A percentile compares a stretch with the other conserved stretches of the same genome.
phyloP scores from a whole-genome alignment of 2,113 vertebrate genomes.

The Perca flavescens region DNA sequence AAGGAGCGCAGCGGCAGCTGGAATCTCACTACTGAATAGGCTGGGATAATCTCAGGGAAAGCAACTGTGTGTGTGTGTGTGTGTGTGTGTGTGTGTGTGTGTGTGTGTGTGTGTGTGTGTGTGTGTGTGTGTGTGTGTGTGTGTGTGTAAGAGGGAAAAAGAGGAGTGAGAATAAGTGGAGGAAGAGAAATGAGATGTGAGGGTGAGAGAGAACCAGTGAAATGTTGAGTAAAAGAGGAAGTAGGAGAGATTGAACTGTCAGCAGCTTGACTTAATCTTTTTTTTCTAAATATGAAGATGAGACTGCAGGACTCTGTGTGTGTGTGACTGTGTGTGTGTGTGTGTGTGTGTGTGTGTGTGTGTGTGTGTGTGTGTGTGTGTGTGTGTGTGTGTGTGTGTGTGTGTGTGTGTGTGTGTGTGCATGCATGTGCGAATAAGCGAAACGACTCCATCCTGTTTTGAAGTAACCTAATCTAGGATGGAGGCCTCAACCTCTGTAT shows the following conservation, averaged over 20 bases:
- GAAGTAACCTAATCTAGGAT: slow-evolving; percentile 71
- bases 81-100: neutral
- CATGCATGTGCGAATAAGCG: neutral
- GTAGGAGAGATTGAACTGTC: slow-evolving; percentile 63
- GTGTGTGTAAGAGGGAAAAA: neutral
- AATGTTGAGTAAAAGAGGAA: slow-evolving; percentile 40
- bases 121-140: neutral
- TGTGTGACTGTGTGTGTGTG: slow-evolving; percentile 22
- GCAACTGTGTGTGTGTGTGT: neutral
- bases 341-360: slow-evolving; percentile 28
- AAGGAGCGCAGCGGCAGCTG: slow-evolving; percentile 43
- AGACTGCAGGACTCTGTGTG: slow-evolving; percentile 34
- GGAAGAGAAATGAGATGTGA: slow-evolving; percentile 31
- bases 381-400: slow-evolving; percentile 24
- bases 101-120: neutral
- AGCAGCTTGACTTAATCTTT: slow-evolving; percentile 61
- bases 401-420: slow-evolving; percentile 16
- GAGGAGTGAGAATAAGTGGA: slow-evolving; percentile 19
- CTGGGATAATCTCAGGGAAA: slow-evolving; percentile 58
- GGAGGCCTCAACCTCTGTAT: slow-evolving; percentile 52
- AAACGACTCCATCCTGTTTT: slow-evolving; percentile 68
- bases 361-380: slow-evolving; percentile 7
- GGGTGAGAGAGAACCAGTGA: slow-evolving; percentile 36
- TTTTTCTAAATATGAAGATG: slow-evolving; percentile 61
- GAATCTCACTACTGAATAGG: slow-evolving; percentile 64